Conservation (phyloP, 2,888 invertebrate genomes). For the Chydorus sphaericus region DNA sequence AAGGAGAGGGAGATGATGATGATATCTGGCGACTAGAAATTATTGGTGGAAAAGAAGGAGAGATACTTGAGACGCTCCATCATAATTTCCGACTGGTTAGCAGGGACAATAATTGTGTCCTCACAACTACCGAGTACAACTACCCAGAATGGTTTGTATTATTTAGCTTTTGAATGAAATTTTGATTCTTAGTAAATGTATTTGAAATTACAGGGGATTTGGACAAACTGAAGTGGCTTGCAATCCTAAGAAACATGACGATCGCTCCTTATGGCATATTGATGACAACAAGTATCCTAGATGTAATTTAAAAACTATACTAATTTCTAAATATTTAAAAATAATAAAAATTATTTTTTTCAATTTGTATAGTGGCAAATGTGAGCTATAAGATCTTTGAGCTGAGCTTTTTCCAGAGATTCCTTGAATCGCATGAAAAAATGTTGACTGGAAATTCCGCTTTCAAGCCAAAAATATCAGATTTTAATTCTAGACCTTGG, state of each 20-base stretch:
- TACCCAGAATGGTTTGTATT: constrained; percentile 65
- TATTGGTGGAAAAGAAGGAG: constrained; percentile 56
- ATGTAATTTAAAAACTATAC: constrained; percentile 34
- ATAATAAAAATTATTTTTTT: constrained; percentile 3
- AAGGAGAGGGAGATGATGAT: constrained; percentile 85
- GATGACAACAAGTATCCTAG: constrained; percentile 78
- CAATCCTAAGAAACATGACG: constrained; percentile 75
- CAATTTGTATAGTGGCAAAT: constrained; percentile 55
- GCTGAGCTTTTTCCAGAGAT: constrained; percentile 71
- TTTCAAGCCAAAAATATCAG: constrained; percentile 90
- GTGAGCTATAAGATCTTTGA: constrained; percentile 84
- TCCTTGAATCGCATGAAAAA: constrained; percentile 88
- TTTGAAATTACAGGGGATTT: constrained; percentile 69
- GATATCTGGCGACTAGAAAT: constrained; percentile 82
- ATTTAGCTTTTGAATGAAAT: constrained; percentile 3
- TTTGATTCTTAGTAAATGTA: too few relatives aligned
- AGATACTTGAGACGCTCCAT: constrained; percentile 63
- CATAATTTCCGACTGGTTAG: constrained; percentile 72
- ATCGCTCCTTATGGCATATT: constrained; percentile 79
- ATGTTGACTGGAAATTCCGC: constrained; percentile 95
- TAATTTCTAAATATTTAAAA: background rate
- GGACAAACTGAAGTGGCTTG: constrained; percentile 93
- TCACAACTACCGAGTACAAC: constrained; percentile 80
- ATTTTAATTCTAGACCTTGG: constrained; percentile 90
- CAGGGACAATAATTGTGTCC: constrained; percentile 70